Evolutionary conservation across 92 coral and sea anemone genomes (phyloP), one percentile per base, ranked within the genome.

Genomic region (Paragorgia papillata): DNA sequence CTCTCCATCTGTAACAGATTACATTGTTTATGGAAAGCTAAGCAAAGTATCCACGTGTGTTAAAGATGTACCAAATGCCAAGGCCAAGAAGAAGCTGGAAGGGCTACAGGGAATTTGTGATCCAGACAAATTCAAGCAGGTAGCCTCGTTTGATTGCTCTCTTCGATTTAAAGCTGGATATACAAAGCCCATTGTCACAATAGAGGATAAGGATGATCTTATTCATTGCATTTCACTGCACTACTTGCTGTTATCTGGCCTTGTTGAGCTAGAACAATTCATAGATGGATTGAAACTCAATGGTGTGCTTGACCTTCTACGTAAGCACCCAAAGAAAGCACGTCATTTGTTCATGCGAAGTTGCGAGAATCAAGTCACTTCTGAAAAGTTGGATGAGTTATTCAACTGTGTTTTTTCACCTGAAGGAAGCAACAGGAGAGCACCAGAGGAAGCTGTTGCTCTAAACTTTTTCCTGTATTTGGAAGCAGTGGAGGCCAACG

Each of bases 1-100:
- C n/a, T 85, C 73, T 74, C 83, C 80, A 40, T 35, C 83, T 74
- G 84, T 81, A 31, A 79, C 76, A 30, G 89, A 85, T 84, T 74
- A 85, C 39, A 80, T 75, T 75, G 85, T 81, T 25, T 49, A 46
- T 53, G 83, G 80, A 33, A 43, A 75, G 40, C 40, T 75, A 27
- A 68, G 59, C 68, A 85, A 66, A 62, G 83, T 78, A 66, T 69
- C 73, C 62, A 71, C 73, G 33, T 63, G 49, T 37, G 59, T 85
- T 62, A 41, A 66, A 18, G 89, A 85, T 85, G 77, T 85, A 44
- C 73, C 66, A 58, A 80, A 75, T 71, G 19, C 41, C 22, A 76
- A 81, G 59, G 89, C 74, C 65, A 75, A 76, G 59, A 66, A 62
- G 40, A 81, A 80, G 60, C 66, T 85, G 10, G 73, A 85, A 68